These are phyloP conservation scores for Sapajus apella DNA, from an alignment of 2,113 vertebrate genomes.

Conservation along the genomic window DNA sequence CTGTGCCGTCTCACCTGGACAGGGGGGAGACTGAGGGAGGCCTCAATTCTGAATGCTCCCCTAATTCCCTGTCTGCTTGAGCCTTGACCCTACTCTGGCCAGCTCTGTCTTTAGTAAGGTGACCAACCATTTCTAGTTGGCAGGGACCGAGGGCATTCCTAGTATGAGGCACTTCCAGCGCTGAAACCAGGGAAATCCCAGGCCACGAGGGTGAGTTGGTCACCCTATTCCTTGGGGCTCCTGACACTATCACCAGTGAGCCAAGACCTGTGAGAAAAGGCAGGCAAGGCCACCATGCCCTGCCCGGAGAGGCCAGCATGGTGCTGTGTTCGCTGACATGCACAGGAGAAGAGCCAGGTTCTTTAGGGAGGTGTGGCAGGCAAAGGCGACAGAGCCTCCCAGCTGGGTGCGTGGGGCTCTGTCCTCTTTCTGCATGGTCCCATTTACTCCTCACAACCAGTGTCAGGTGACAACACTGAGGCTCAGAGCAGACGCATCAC, in stretches of 20 bases:
- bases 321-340: neutral
- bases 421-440: neutral
- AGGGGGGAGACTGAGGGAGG: neutral
- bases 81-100: neutral
- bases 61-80: neutral
- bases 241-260: neutral
- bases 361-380: no score
- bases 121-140: neutral
- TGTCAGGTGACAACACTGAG: neutral
- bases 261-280: neutral
- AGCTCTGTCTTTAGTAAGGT: neutral
- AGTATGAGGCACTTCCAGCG: neutral
- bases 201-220: no score
- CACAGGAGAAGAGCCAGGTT: neutral
- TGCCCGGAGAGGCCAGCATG: neutral
- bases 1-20: neutral
- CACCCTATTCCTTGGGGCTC: neutral
- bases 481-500: no score
- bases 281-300: rapidly evolving
- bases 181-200: neutral
- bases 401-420: neutral
- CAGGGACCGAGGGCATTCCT: neutral
- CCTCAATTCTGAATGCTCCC: neutral
- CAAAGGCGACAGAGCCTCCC: neutral
- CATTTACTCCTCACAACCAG: neutral